phyloP scores from a whole-genome alignment of 2,888 invertebrate species.

The Heterodera filipjevi region DNA sequence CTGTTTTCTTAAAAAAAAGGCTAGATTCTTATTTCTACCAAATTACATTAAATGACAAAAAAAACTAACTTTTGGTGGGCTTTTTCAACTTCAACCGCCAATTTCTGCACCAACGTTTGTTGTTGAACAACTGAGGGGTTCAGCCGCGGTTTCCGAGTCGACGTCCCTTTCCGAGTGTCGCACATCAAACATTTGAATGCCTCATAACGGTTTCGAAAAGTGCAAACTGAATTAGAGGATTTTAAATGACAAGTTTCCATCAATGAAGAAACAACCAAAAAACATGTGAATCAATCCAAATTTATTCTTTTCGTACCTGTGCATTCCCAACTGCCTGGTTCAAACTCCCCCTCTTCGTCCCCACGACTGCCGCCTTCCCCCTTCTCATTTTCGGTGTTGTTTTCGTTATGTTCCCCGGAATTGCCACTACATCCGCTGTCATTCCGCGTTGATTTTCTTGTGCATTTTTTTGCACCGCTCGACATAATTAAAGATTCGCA shows the following conservation, averaged over 20 bases:
- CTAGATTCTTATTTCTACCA: background rate
- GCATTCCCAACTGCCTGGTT: slow-evolving; percentile 81
- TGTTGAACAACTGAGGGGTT: slow-evolving; percentile 89
- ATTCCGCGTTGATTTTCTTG: background rate
- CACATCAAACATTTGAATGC: slow-evolving; percentile 79
- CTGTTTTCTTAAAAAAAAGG: slow-evolving; percentile 25
- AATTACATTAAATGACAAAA: slow-evolving; percentile 15
- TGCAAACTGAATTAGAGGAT: slow-evolving; percentile 12
- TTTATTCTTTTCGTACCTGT: slow-evolving; percentile 69
- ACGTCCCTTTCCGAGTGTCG: slow-evolving; percentile 76
- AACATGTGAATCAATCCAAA: slow-evolving; percentile 71
- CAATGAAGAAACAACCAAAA: background rate
- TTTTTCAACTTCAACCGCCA: slow-evolving; percentile 66
- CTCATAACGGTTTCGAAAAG: slow-evolving; percentile 47
- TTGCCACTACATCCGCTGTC: background rate
- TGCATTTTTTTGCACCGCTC: background rate
- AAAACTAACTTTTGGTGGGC: slow-evolving; percentile 25
- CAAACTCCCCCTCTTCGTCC: slow-evolving; percentile 29
- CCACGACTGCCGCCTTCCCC: background rate
- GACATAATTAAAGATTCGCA: slow-evolving; percentile 3
- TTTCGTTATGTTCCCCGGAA: background rate
- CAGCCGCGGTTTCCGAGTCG: slow-evolving; percentile 85
- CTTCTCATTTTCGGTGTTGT: slow-evolving; percentile 1
- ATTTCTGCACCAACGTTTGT: slow-evolving; percentile 79
- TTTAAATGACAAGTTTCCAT: background rate